Evolutionary conservation across 2,888 invertebrate species (phyloP).

Genomic region (Ormyrus rosae): DNA sequence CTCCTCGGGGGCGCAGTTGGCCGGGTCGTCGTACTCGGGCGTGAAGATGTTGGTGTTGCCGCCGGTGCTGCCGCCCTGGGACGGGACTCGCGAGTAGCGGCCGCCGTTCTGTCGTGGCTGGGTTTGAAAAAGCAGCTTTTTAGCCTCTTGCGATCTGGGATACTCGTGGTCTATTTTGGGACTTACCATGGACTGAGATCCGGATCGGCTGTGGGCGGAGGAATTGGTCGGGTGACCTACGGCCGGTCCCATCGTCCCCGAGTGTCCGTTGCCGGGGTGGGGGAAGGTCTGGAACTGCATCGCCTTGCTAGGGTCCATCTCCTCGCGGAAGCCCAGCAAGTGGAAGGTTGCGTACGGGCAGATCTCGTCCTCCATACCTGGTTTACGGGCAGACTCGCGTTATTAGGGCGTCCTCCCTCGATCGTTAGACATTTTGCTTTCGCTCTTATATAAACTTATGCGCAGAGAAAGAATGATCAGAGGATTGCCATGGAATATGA

Average conservation of each 20-base stretch:
- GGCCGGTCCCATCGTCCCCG: slow-evolving; percentile 87
- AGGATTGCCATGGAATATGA: slow-evolving; percentile 2
- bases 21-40: slow-evolving; percentile 95
- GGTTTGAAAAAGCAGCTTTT: too few species aligned
- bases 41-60: slow-evolving; percentile 77
- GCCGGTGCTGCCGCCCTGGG: slow-evolving; percentile 86
- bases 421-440: neutral
- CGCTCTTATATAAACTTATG: neutral
- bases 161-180: too few species aligned
- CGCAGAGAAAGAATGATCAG: neutral
- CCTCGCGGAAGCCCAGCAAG: slow-evolving; percentile 94
- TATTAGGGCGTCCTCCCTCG: too few species aligned
- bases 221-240: slow-evolving; percentile 85
- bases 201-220: slow-evolving; percentile 89
- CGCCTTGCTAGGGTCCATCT: slow-evolving; percentile 95
- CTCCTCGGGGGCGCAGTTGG: slow-evolving; percentile 93
- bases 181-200: slow-evolving; percentile 90
- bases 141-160: too few species aligned
- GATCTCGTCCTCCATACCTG: slow-evolving; percentile 96
- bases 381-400: slow-evolving; percentile 3
- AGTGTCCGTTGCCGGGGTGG: slow-evolving; percentile 85
- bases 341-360: slow-evolving; percentile 98
- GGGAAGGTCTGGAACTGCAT: slow-evolving; percentile 93
- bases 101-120: slow-evolving; percentile 83
- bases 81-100: slow-evolving; percentile 85